phyloP scores from a whole-genome alignment of 2,888 invertebrate genomes.

The Neoascia interrupta region DNA sequence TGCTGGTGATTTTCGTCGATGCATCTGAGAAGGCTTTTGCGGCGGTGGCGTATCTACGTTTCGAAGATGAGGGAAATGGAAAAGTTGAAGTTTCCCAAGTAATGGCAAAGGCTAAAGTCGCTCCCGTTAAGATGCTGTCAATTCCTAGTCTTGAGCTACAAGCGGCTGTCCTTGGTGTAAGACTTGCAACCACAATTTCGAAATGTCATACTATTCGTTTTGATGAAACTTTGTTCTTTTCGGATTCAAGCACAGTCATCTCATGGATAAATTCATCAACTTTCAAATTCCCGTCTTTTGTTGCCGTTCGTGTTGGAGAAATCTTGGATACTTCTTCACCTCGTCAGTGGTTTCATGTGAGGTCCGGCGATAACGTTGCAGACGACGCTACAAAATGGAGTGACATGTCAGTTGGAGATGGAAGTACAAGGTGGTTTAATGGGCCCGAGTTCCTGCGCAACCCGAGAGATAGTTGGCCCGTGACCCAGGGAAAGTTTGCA shows the following conservation, averaged over 20 bases:
- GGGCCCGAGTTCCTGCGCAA: not conserved
- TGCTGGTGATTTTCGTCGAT: not conserved
- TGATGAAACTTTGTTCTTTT: not conserved
- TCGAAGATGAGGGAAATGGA: not conserved
- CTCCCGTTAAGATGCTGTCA: too few relatives aligned
- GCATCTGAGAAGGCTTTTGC: conserved; percentile 15
- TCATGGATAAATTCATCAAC: conserved; percentile 16
- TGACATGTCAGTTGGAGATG: not conserved
- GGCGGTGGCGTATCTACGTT: not conserved
- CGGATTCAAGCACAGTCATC: not conserved
- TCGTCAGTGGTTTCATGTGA: conserved; percentile 1
- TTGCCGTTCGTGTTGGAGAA: conserved; percentile 2
- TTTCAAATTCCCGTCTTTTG: not conserved
- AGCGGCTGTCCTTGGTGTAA: conserved; percentile 1
- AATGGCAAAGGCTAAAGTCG: conserved; percentile 15
- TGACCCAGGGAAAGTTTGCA: not conserved
- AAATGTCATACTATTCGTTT: not conserved
- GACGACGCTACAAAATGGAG: not conserved
- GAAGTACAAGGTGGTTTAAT: not conserved
- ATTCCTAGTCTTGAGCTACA: not conserved
- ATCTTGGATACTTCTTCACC: not conserved
- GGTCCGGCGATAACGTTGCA: not conserved
- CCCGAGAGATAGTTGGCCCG: not conserved
- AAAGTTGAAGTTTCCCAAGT: not conserved
- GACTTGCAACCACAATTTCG: not conserved